Evolutionary conservation across 1,140 invertebrate species (phyloP).

Genomic region (Conus ventricosus): DNA sequence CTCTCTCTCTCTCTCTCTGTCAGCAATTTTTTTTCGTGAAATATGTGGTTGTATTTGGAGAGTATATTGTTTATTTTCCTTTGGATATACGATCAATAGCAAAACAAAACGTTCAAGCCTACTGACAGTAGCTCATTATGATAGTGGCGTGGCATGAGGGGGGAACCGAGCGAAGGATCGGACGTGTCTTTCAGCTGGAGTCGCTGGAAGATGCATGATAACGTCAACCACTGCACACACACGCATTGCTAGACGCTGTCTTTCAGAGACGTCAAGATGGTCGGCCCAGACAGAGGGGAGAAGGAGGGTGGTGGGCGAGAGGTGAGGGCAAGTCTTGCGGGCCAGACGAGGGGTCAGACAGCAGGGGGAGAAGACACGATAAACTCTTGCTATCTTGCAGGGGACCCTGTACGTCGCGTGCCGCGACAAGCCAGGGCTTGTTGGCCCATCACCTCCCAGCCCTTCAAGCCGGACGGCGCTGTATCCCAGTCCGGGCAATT

Average conservation of each 20-base stretch:
- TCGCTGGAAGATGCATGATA: background rate
- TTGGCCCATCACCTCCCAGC: background rate
- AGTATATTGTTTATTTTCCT: too few relatives aligned
- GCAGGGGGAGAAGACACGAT: background rate
- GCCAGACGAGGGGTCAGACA: background rate
- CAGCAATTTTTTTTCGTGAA: too few relatives aligned
- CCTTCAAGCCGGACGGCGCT: background rate
- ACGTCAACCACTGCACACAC: background rate
- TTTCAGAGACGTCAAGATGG: background rate
- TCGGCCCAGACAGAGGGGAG: background rate
- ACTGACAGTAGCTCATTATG: too few relatives aligned
- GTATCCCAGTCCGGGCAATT: too few relatives aligned
- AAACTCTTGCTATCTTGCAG: background rate
- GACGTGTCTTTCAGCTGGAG: background rate
- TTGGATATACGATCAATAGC: too few relatives aligned
- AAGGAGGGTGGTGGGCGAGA: too few relatives aligned
- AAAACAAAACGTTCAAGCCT: too few relatives aligned
- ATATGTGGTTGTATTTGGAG: too few relatives aligned
- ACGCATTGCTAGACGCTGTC: background rate
- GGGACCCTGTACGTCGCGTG: background rate
- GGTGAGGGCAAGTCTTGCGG: too few relatives aligned
- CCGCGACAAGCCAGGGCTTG: background rate
- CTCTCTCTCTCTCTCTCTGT: too few relatives aligned
- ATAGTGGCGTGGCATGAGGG: too few relatives aligned
- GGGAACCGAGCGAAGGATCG: background rate